Evolutionary conservation across 2,888 invertebrate genomes (phyloP), one percentile per base, ranked within the genome.

Genomic region (Allophyes oxyacanthae): DNA sequence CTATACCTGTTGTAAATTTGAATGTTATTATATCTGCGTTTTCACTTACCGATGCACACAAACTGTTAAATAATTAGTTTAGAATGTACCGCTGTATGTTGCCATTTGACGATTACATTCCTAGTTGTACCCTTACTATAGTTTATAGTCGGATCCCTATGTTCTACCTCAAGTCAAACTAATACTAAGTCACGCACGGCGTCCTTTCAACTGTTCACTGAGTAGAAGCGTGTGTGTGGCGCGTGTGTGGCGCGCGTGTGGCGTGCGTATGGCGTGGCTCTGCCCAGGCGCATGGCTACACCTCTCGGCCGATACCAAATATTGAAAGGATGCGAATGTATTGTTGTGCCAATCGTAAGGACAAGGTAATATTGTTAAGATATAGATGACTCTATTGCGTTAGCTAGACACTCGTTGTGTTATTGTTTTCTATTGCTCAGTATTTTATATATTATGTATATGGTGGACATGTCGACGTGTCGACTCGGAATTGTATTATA

Each of bases 371-470:
- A 85, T 89, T 89, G 88, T 91, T 91, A 92, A 92, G 89, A 85
- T 88, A 87, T 88, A 89, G 86, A 89, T 88, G 84, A 88, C 85
- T 88, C 84, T 89, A 88, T 87, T 85, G 85, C 83, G 89, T 90
- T 91, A 89, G 87, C 85, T 89, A 87, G 85, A 82, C 86, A 86
- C 83, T 86, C 85, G 87, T 86, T 88, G 87, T 88, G 81, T 88
- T 86, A 89, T 88, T 91, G 92, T 93, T 92, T 91, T 92, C 84
- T 90, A 92, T 92, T 92, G 91, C 92, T 92, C 92, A 92, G 90
- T 92, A 92, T 93, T 92, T 92, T 91, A 92, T 91, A 87, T 83
- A 86, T 64, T 64, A 70, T 64, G 58, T 75, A 61, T 69, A 76
- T 83, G 62, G 84, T 86, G 85, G 90, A 87, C 83, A 85, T 42